Evolutionary conservation across 1,140 invertebrate species (phyloP).

Genomic region (Pantala flavescens): DNA sequence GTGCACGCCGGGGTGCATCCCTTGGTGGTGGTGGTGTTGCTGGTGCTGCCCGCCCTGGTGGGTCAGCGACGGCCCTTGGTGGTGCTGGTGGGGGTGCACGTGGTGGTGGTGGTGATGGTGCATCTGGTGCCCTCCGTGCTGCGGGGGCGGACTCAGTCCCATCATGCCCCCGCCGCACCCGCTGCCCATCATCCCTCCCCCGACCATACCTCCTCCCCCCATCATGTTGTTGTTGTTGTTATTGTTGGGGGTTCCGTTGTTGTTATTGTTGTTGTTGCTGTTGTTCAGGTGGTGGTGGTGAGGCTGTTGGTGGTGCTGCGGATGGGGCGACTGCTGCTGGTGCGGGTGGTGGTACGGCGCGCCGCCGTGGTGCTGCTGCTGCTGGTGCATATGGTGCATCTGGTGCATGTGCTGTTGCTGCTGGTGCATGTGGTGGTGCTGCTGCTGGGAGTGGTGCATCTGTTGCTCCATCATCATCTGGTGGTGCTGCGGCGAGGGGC

Average conservation of each 20-base stretch:
- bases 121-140: constrained; percentile 29
- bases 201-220: constrained; percentile 42
- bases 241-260: constrained; percentile 33
- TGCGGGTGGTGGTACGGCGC: constrained; percentile 23
- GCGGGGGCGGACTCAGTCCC: constrained; percentile 22
- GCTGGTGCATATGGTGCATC: constrained; percentile 24
- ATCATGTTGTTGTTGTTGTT: constrained; percentile 31
- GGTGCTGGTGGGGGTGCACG: constrained; percentile 35
- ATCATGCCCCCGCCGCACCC: not conserved
- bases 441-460: constrained; percentile 23
- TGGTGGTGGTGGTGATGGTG: constrained; percentile 31
- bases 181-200: not conserved
- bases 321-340: constrained; percentile 28
- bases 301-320: constrained; percentile 30
- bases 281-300: constrained; percentile 33
- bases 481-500: constrained; percentile 31
- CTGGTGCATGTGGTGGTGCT: constrained; percentile 31
- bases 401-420: constrained; percentile 30
- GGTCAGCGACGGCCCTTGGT: constrained; percentile 32
- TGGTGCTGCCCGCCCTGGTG: constrained; percentile 27
- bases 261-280: constrained; percentile 32
- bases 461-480: constrained; percentile 30
- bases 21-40: constrained; percentile 34
- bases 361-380: constrained; percentile 31
- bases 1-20: constrained; percentile 6